Evolutionary conservation across 2,797 vertebrate species (phyloP).

Genomic region (Neoniphon sammara): DNA sequence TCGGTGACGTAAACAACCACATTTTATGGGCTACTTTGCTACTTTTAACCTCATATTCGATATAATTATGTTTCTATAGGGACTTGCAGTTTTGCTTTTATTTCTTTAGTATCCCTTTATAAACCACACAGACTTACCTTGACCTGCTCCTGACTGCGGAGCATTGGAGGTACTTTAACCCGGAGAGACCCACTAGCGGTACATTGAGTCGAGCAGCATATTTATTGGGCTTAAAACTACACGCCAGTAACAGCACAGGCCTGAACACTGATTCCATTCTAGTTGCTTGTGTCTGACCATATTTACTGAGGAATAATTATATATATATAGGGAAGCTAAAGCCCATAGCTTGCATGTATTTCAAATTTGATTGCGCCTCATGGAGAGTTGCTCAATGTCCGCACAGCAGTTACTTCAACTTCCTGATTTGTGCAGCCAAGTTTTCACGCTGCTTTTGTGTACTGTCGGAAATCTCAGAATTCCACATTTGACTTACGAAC

Average conservation of each 20-base stretch:
- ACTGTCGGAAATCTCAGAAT: constrained; percentile 34
- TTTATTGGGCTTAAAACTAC: constrained; percentile 12
- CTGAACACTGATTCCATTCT: constrained; percentile 39
- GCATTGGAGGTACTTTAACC: constrained; percentile 21
- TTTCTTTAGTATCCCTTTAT: not conserved
- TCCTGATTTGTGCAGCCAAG: constrained; percentile 43
- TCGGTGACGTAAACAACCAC: too few relatives aligned
- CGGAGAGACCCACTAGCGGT: not conserved
- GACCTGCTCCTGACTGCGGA: constrained; percentile 6
- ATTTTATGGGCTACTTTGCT: too few relatives aligned
- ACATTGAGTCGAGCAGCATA: constrained; percentile 14
- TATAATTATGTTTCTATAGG: too few relatives aligned
- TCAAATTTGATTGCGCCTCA: not conserved
- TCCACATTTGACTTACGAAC: not conserved
- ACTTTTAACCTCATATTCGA: too few relatives aligned
- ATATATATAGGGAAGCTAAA: not conserved
- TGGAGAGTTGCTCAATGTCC: not conserved
- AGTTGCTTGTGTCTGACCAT: constrained; percentile 24
- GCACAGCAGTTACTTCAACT: constrained; percentile 19
- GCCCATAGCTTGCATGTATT: not conserved
- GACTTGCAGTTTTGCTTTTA: too few relatives aligned
- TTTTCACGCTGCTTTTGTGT: constrained; percentile 50
- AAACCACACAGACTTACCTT: constrained; percentile 24
- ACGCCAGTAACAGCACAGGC: not conserved
- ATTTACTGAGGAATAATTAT: not conserved